These are phyloP conservation scores for Oconnorella tubifera DNA, from an alignment of 2,888 invertebrate genomes.

Conservation along the genomic window DNA sequence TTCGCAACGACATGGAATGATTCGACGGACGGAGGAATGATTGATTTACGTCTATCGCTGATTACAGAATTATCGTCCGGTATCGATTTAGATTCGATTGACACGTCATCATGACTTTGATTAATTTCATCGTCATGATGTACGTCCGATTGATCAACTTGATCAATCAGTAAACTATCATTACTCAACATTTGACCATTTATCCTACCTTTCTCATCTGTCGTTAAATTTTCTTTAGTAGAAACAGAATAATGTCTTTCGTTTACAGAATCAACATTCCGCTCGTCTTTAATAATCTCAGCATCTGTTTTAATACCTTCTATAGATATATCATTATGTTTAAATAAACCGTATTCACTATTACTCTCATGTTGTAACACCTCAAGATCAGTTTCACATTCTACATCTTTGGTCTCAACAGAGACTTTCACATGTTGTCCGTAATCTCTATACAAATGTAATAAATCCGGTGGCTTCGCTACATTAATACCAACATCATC, in stretches of 20 bases:
- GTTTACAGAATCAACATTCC: neutral
- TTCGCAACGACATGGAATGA: neutral
- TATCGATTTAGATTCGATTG: too few relatives aligned
- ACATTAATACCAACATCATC: constrained; percentile 85
- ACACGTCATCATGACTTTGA: too few relatives aligned
- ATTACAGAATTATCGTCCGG: neutral
- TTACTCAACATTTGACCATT: neutral
- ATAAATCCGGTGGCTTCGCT: constrained; percentile 72
- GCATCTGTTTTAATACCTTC: neutral
- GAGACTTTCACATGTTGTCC: constrained; percentile 45
- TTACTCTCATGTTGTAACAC: neutral
- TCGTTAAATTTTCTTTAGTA: neutral
- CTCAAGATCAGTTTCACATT: constrained; percentile 41
- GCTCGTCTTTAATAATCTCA: too few relatives aligned
- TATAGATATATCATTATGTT: too few relatives aligned
- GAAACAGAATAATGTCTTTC: neutral
- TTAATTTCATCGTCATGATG: neutral
- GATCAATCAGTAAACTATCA: neutral
- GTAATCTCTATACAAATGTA: constrained; percentile 58
- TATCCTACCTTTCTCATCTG: neutral
- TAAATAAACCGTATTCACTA: neutral
- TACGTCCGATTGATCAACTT: neutral
- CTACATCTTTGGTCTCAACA: constrained; percentile 39
- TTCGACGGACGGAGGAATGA: too few relatives aligned
- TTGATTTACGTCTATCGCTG: too few relatives aligned